Conservation (phyloP, 2,113 vertebrate genomes). For the Siphamia tubifer region DNA sequence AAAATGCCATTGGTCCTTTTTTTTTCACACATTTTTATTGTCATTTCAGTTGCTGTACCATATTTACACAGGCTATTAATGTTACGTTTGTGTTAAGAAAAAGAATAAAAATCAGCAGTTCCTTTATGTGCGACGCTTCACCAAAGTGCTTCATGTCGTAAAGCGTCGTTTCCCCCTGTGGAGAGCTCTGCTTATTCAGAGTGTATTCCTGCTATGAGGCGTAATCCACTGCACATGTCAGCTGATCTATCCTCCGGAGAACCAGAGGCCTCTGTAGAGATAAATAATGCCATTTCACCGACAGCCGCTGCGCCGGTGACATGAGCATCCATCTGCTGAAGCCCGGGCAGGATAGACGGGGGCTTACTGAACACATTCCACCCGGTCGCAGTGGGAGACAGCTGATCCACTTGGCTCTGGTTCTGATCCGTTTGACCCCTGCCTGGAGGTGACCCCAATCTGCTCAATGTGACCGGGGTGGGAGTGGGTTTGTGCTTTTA, state of each 20-base stretch:
- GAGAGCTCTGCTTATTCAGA: constrained; percentile 20
- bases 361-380: constrained; percentile 53
- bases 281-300: constrained; percentile 53
- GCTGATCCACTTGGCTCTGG: constrained; percentile 58
- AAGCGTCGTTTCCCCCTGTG: not conserved
- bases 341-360: constrained; percentile 29
- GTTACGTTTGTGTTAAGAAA: too few species aligned
- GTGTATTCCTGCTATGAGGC: constrained; percentile 26
- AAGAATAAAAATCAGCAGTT: not conserved
- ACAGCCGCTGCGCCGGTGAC: constrained; percentile 49
- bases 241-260: constrained; percentile 36
- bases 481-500: too few species aligned
- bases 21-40: too few species aligned
- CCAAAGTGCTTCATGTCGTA: not conserved
- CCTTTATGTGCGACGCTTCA: not conserved
- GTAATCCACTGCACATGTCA: constrained; percentile 34
- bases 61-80: too few species aligned
- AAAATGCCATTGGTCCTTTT: too few species aligned
- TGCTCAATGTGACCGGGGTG: not conserved
- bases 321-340: constrained; percentile 46
- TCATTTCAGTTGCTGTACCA: too few species aligned
- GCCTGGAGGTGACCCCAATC: constrained; percentile 53
- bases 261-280: constrained; percentile 31
- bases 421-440: constrained; percentile 55
- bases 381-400: constrained; percentile 30